Evolutionary conservation across 2,113 vertebrate species (phyloP).

Genomic region (Callipepla californica): DNA sequence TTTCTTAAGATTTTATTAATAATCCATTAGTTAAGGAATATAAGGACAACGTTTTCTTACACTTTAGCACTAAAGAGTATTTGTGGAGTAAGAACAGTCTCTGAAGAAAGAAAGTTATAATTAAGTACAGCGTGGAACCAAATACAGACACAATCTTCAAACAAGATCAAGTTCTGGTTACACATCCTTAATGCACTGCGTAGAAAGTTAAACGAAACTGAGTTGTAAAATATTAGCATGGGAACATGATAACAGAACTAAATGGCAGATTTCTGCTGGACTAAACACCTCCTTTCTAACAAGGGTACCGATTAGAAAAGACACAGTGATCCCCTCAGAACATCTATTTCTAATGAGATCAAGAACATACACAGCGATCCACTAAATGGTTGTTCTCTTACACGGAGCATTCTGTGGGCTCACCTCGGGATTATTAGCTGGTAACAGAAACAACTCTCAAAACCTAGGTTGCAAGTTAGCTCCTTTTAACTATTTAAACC

Average conservation of each 20-base stretch:
- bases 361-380: conserved; percentile 48
- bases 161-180: conserved; percentile 68
- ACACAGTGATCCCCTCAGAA: conserved; percentile 65
- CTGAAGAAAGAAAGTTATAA: conserved; percentile 69
- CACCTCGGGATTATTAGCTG: conserved; percentile 71
- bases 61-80: conserved; percentile 79
- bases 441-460: conserved; percentile 65
- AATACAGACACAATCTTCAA: conserved; percentile 74
- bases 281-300: conserved; percentile 68
- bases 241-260: conserved; percentile 64
- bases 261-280: conserved; percentile 67
- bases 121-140: conserved; percentile 75
- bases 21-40: conserved; percentile 76
- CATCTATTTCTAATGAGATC: conserved; percentile 61
- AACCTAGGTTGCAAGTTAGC: conserved; percentile 67
- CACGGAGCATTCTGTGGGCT: conserved; percentile 54
- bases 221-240: conserved; percentile 62
- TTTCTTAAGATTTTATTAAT: conserved; percentile 78
- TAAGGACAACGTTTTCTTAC: conserved; percentile 76
- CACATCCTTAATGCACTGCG: conserved; percentile 65
- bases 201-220: conserved; percentile 54
- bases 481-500: conserved; percentile 77
- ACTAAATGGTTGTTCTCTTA: conserved; percentile 50
- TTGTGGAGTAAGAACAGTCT: conserved; percentile 65
- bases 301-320: conserved; percentile 68